A percentile compares a stretch with the other conserved stretches of the same genome.
These are phyloP conservation scores for Parelbella ahira DNA, from an alignment of 2,888 invertebrate genomes.

Conservation along the genomic window DNA sequence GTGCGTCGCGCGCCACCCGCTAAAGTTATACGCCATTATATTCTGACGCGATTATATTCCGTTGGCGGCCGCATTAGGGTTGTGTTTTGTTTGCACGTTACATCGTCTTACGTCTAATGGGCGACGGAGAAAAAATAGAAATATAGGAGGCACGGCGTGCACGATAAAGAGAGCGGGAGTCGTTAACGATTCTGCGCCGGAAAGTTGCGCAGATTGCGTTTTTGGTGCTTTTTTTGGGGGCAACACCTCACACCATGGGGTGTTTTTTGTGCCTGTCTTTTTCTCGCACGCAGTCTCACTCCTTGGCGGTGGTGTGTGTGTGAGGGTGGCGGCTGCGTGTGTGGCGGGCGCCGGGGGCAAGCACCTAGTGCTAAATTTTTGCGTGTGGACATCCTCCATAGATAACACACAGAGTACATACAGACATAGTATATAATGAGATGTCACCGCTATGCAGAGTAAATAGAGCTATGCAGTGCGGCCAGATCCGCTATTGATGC, in stretches of 20 bases:
- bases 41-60: conserved; percentile 33
- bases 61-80: conserved; percentile 25
- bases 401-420: conserved; percentile 51
- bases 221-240: conserved; percentile 82
- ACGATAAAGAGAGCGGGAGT: conserved; percentile 80
- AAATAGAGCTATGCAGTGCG: conserved; percentile 68
- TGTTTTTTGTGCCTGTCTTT: conserved; percentile 77
- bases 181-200: conserved; percentile 82
- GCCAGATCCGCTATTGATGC: conserved; percentile 56
- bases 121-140: conserved; percentile 77
- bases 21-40: conserved; percentile 51
- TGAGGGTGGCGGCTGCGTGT: conserved; percentile 31
- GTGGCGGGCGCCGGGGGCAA: conserved; percentile 51
- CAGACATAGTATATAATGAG: conserved; percentile 69
- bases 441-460: conserved; percentile 66
- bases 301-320: conserved; percentile 47
- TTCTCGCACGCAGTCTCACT: conserved; percentile 69
- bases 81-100: conserved; percentile 35
- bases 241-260: conserved; percentile 77
- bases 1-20: conserved; percentile 63
- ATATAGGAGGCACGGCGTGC: conserved; percentile 78
- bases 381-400: conserved; percentile 76
- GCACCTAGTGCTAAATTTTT: conserved; percentile 77
- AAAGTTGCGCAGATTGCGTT: conserved; percentile 82
- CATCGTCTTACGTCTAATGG: conserved; percentile 72